phyloP scores from a whole-genome alignment of 2,797 vertebrate species.

The Taenioides sp. region DNA sequence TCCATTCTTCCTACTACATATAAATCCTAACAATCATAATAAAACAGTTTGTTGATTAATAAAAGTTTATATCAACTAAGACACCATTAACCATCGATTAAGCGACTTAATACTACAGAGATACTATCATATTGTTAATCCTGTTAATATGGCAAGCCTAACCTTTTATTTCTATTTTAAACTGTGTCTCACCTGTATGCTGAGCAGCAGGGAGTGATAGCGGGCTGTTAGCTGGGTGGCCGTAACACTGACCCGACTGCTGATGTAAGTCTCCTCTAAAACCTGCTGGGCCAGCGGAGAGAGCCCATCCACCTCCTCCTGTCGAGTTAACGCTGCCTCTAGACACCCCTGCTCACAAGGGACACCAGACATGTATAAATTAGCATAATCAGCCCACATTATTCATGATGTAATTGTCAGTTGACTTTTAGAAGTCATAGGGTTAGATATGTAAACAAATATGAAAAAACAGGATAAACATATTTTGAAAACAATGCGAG shows the following conservation, averaged over 20 bases:
- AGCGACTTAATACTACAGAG: neutral
- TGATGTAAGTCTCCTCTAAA: conserved; percentile 87
- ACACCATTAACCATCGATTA: no score
- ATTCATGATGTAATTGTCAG: conserved; percentile 12
- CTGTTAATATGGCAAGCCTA: neutral
- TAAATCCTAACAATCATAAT: no score
- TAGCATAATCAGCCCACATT: conserved; percentile 3
- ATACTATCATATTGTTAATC: neutral
- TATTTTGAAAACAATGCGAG: conserved; percentile 12
- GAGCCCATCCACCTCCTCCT: conserved; percentile 90
- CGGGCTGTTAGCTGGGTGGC: conserved; percentile 88
- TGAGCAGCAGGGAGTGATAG: conserved; percentile 90
- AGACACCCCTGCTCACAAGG: conserved; percentile 82
- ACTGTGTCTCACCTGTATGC: conserved; percentile 70
- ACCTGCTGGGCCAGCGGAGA: conserved; percentile 89
- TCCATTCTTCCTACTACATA: no score
- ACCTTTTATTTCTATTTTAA: neutral
- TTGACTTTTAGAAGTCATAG: neutral
- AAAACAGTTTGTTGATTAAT: no score
- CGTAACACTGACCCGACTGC: conserved; percentile 82
- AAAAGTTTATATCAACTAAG: no score
- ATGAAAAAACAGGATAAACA: conserved; percentile 9
- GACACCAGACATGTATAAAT: conserved; percentile 16
- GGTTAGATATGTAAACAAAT: conserved; percentile 4
- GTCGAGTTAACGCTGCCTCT: conserved; percentile 81